Conservation (phyloP, 1,140 invertebrate species). For the Meloidogyne hapla region DNA sequence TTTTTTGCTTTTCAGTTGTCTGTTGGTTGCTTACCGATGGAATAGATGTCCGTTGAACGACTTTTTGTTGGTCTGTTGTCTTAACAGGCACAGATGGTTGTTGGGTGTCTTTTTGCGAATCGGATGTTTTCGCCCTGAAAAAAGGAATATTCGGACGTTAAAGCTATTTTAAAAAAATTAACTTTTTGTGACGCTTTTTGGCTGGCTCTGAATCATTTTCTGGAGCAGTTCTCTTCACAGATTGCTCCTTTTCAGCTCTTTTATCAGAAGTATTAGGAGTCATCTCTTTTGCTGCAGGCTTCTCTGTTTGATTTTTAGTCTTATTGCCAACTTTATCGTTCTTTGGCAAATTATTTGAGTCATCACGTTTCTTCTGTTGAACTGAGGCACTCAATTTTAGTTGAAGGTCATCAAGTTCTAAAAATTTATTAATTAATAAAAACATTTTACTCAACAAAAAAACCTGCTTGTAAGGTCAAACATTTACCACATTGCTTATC, state of each 20-base stretch:
- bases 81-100: neutral
- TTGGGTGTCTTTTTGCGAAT: neutral
- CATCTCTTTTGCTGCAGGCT: neutral
- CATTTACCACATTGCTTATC: neutral
- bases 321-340: neutral
- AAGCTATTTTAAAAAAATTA: neutral
- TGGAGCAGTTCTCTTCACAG: neutral
- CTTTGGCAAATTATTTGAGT: neutral
- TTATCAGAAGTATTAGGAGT: neutral
- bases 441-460: no score
- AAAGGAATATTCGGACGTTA: no score
- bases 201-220: neutral
- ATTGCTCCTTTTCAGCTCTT: neutral
- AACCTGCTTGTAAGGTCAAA: neutral
- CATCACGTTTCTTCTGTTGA: neutral
- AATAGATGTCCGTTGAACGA: neutral
- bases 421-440: neutral
- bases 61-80: neutral
- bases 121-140: neutral
- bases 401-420: neutral
- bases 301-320: neutral
- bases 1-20: neutral
- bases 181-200: neutral
- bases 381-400: neutral
- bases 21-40: neutral